Evolutionary conservation across 1,140 invertebrate species (phyloP), one percentile per base, ranked within the genome.

Genomic region (Chelonus insularis): DNA sequence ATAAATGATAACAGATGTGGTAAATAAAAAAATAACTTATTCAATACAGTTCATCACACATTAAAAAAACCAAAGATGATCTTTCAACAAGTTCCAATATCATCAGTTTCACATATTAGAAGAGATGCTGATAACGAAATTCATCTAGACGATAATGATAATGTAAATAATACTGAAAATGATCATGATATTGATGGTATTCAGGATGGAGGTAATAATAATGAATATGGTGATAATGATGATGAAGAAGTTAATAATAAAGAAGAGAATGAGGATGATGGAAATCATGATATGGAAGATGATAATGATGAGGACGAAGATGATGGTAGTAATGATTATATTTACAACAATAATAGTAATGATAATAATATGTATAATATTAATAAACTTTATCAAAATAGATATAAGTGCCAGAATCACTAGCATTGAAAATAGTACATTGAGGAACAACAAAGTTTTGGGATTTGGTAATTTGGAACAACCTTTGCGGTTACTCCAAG

Each of bases 401-500:
- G 66, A 72, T 21, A 61, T 25, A 20, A 64, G 68, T 52, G 69
- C 64, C 25, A 60, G 66, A 48, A 59, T 70, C 23, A 75, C 67
- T 59, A 72, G 66, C 41, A 56, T 67, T 72, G 55, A 65, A 63
- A 62, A 75, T 66, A 36, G 67, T 51, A 60, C 36, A 7, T 43
- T 57, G 34, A 78, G 75, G 57, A 78, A 73, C 23, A 63, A 72
- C 32, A 76, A 79, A 72, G 71, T 77, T 72, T 47, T 74, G 69
- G 63, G 79, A 65, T 62, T 76, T 74, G 62, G 71, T 69, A 62
- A 65, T 57, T 5, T 78, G 0, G 74, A 76, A 9, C 75, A 80
- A 56, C 74, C 87, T 9, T 75, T 91, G 64, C 84, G 87, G 71
- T 83, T 91, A 74, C 77, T 93, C 20, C 89, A 92, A 80, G 85